A percentile compares a stretch with the other conserved stretches of the same genome.
Evolutionary conservation across 2,113 vertebrate genomes (phyloP).

Genomic region (Hippoglossus stenolepis): DNA sequence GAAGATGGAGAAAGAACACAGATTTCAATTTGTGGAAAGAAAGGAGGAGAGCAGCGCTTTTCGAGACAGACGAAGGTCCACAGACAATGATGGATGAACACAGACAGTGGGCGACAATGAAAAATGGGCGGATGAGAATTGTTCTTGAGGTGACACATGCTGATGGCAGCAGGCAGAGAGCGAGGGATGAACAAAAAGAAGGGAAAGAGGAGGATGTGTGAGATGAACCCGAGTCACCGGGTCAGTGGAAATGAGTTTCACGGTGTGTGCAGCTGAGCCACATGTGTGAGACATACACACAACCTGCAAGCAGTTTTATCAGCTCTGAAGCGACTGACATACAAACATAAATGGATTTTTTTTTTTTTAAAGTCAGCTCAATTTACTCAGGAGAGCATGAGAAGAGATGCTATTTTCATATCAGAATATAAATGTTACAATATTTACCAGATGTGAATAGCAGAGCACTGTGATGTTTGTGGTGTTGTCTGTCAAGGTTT

Average conservation of each 20-base stretch:
- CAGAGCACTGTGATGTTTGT: neutral
- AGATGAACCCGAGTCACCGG: constrained; percentile 15
- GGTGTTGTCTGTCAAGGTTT: neutral
- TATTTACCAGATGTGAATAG: constrained; percentile 1
- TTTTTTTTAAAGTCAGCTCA: neutral
- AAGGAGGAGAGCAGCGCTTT: neutral
- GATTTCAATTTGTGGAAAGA: constrained; percentile 27
- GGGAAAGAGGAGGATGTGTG: constrained; percentile 4
- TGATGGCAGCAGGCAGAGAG: constrained; percentile 29
- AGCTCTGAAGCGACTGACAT: neutral
- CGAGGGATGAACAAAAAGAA: constrained; percentile 30
- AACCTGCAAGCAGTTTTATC: neutral
- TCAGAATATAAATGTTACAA: neutral
- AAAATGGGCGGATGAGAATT: constrained; percentile 63
- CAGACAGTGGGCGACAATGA: constrained; percentile 63
- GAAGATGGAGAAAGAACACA: constrained; percentile 24
- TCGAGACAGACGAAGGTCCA: neutral
- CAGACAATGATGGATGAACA: constrained; percentile 66
- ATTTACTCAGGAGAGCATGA: neutral
- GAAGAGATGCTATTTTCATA: neutral
- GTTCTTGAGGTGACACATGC: constrained; percentile 63
- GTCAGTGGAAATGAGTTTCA: constrained; percentile 18
- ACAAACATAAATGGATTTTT: constrained; percentile 22
- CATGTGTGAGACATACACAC: neutral
- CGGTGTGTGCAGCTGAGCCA: neutral